Evolutionary conservation across 2,888 invertebrate species (phyloP).

Genomic region (Nymphalis urticae): DNA sequence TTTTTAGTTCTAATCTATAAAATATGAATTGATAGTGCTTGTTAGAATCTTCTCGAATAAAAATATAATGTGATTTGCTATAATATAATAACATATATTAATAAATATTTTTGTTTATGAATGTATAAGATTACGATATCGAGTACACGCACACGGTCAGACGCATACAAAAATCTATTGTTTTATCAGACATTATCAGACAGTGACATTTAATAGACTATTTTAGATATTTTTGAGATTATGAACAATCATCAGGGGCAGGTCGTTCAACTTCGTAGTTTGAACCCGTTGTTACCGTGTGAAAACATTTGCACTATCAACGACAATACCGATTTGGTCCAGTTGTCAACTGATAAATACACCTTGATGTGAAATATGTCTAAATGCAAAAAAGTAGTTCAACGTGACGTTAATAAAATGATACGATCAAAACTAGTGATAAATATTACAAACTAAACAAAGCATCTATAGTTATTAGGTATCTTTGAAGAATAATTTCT

Average conservation of each 20-base stretch:
- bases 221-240: conserved; percentile 54
- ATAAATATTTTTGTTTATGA: background rate
- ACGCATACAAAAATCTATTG: conserved; percentile 36
- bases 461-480: too few species aligned
- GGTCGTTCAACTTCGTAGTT: conserved; percentile 61
- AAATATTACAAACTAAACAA: too few species aligned
- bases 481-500: too few species aligned
- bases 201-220: conserved; percentile 51
- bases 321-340: conserved; percentile 53
- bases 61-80: too few species aligned
- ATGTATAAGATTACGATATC: conserved; percentile 5
- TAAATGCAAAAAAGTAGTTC: too few species aligned
- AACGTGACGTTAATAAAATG: too few species aligned
- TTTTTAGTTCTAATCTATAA: too few species aligned
- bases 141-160: background rate
- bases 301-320: conserved; percentile 55
- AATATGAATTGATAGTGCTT: too few species aligned
- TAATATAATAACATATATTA: background rate
- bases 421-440: too few species aligned
- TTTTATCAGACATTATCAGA: conserved; percentile 52
- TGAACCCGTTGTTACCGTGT: conserved; percentile 48
- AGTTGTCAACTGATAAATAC: conserved; percentile 58
- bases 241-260: conserved; percentile 48
- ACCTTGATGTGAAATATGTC: conserved; percentile 13
- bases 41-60: too few species aligned